phyloP scores from a whole-genome alignment of 1,140 invertebrate species.

The Drosophila insularis region DNA sequence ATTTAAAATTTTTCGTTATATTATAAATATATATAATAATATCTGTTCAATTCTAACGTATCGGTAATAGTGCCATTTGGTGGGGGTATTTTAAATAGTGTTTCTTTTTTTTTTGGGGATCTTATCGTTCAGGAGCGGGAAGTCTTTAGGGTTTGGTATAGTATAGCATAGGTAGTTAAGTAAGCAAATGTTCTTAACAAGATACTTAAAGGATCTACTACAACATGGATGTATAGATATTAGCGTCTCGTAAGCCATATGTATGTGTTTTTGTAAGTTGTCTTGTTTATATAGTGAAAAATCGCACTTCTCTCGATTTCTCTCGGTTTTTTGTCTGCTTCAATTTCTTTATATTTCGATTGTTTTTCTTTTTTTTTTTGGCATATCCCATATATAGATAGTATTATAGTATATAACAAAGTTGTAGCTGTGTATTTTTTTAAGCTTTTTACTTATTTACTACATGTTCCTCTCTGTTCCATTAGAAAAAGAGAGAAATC shows the following conservation, averaged over 20 bases:
- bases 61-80: conserved; percentile 42
- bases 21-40: conserved; percentile 49
- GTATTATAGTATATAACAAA: conserved; percentile 52
- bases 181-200: conserved; percentile 55
- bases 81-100: conserved; percentile 8
- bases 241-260: conserved; percentile 72
- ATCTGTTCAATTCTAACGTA: conserved; percentile 69
- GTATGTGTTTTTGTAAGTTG: conserved; percentile 28
- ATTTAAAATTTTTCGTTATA: conserved; percentile 57
- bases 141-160: background rate
- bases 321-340: conserved; percentile 18
- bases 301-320: too few relatives aligned
- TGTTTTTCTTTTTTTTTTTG: conserved; percentile 39
- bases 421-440: conserved; percentile 34
- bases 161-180: conserved; percentile 23
- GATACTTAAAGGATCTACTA: conserved; percentile 67
- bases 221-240: conserved; percentile 72
- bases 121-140: background rate
- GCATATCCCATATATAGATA: conserved; percentile 31
- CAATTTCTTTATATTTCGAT: background rate
- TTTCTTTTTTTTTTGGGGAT: background rate
- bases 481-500: conserved; percentile 27
- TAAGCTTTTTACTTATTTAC: conserved; percentile 47
- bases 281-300: conserved; percentile 18
- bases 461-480: background rate